Evolutionary conservation across 2,797 vertebrate species (phyloP).

Genomic region (Lateolabrax maculatus): DNA sequence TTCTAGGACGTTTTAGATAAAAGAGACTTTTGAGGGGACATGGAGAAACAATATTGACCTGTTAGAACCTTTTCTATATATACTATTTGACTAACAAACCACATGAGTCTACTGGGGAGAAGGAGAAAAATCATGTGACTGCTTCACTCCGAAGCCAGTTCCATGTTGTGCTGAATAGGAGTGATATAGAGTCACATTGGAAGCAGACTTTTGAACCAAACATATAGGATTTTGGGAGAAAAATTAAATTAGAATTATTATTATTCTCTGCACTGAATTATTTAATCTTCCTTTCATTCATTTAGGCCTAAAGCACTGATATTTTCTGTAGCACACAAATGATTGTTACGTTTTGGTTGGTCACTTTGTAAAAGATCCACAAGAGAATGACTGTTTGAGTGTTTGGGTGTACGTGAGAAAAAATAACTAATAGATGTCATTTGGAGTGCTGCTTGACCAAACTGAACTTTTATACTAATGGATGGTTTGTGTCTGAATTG

Average conservation of each 20-base stretch:
- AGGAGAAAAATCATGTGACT: constrained; percentile 29
- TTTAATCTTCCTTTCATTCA: constrained; percentile 60
- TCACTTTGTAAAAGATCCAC: constrained; percentile 65
- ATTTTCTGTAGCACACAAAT: constrained; percentile 70
- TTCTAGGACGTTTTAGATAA: constrained; percentile 40
- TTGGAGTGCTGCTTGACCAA: constrained; percentile 75
- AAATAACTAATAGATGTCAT: constrained; percentile 39
- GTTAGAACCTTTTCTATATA: constrained; percentile 10
- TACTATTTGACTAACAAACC: constrained; percentile 23
- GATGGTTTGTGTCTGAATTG: constrained; percentile 73
- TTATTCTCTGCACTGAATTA: constrained; percentile 70
- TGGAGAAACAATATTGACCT: constrained; percentile 23
- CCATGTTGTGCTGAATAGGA: constrained; percentile 14
- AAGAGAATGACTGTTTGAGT: constrained; percentile 53
- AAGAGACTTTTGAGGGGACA: neutral
- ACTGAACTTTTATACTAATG: constrained; percentile 73
- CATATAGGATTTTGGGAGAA: constrained; percentile 36
- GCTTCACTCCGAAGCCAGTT: constrained; percentile 26
- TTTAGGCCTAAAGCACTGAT: constrained; percentile 75
- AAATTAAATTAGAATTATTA: constrained; percentile 39
- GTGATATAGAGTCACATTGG: constrained; percentile 27
- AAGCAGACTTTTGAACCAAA: constrained; percentile 24
- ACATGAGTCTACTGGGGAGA: neutral
- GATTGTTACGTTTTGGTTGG: constrained; percentile 49
- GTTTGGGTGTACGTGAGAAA: constrained; percentile 22